A percentile compares a stretch with the other conserved stretches of the same genome.
These are phyloP conservation scores for Drosophila subquinaria DNA, from an alignment of 2,888 invertebrate species.

Conservation along the genomic window DNA sequence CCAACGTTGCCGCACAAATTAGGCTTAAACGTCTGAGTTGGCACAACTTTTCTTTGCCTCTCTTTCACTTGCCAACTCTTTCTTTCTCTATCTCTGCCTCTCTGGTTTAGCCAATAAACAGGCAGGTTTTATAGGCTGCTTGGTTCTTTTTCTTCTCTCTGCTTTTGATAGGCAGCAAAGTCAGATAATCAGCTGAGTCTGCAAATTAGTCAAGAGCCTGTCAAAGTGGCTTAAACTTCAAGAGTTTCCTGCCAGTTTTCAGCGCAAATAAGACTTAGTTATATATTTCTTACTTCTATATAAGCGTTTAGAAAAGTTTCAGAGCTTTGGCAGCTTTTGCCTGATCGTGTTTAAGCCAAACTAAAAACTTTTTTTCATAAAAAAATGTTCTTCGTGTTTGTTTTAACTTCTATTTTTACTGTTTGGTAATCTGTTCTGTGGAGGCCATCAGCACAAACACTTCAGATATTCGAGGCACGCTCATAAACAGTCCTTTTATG, in stretches of 20 bases:
- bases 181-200: constrained; percentile 29
- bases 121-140: constrained; percentile 14
- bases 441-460: constrained; percentile 16
- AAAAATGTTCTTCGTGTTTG: background rate
- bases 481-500: constrained; percentile 74
- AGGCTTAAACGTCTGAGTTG: constrained; percentile 65
- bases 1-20: constrained; percentile 57
- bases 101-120: constrained; percentile 12
- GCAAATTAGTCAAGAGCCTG: constrained; percentile 32
- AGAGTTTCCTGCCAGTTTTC: background rate
- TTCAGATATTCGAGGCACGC: constrained; percentile 56
- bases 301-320: background rate
- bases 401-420: background rate
- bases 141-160: constrained; percentile 11
- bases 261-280: background rate
- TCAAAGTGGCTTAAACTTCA: constrained; percentile 19
- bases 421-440: background rate
- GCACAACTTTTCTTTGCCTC: constrained; percentile 7
- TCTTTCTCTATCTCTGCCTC: background rate
- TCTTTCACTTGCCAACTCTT: background rate
- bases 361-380: background rate
- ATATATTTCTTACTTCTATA: background rate
- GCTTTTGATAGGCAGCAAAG: constrained; percentile 5
- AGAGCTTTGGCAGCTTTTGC: background rate
- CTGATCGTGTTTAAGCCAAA: background rate